Conservation (phyloP, 2,797 vertebrate species). For the Acrocephalus scirpaceus region DNA sequence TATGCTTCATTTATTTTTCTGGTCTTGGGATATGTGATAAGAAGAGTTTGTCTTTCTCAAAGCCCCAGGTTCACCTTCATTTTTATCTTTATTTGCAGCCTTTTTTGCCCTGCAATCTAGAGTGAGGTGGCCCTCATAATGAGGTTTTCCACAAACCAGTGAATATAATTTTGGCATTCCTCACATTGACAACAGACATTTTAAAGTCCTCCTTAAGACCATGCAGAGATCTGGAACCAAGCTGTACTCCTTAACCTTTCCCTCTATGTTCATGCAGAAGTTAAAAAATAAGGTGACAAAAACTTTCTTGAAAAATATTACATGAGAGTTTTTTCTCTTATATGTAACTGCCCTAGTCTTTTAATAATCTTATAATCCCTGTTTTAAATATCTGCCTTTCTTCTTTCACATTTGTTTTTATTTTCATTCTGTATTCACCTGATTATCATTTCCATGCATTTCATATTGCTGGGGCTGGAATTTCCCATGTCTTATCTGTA, state of each 20-base stretch:
- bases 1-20: background rate
- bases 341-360: background rate
- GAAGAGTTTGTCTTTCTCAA: background rate
- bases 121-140: background rate
- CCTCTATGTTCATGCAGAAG: background rate
- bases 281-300: background rate
- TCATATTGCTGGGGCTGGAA: conserved; percentile 1
- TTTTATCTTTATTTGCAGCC: background rate
- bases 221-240: background rate
- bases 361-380: background rate
- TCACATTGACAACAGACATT: background rate
- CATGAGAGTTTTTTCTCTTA: background rate
- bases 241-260: background rate
- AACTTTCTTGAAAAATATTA: background rate
- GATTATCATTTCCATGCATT: conserved; percentile 6
- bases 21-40: background rate
- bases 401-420: conserved; percentile 24
- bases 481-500: conserved; percentile 57
- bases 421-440: background rate
- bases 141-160: background rate
- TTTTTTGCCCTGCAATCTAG: background rate
- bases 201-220: background rate
- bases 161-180: background rate
- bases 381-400: background rate
- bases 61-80: background rate